Conservation (phyloP, 37 sponge, comb jelly and placozoan genomes). For the Ianthella basta region DNA sequence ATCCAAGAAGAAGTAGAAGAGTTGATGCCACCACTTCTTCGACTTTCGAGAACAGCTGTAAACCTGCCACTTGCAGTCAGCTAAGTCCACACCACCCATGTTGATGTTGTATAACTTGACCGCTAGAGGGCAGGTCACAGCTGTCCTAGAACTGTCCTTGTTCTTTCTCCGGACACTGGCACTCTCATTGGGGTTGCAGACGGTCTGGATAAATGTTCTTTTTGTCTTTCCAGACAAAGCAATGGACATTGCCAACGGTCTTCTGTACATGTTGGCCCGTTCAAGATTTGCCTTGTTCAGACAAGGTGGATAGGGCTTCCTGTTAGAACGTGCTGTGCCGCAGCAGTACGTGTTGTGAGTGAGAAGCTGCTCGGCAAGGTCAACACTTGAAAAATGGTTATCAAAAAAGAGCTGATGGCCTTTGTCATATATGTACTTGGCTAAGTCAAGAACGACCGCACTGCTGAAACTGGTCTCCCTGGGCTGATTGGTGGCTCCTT, state of each 20-base stretch:
- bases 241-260: background rate
- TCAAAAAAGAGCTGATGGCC: background rate
- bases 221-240: background rate
- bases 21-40: slow-evolving; percentile 21
- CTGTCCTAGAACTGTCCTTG: background rate
- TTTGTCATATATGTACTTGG: background rate
- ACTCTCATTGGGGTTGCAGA: background rate
- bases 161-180: no score
- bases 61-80: background rate
- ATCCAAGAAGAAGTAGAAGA: slow-evolving; percentile 24
- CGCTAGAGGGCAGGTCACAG: background rate
- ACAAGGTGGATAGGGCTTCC: background rate
- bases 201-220: background rate
- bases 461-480: background rate
- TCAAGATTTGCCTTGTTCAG: background rate
- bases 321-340: background rate
- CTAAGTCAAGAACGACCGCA: background rate
- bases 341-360: background rate
- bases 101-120: background rate
- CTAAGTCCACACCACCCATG: slow-evolving; percentile 8
- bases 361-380: background rate
- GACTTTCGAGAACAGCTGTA: slow-evolving; percentile 12
- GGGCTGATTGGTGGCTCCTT: background rate
- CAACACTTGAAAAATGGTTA: background rate
- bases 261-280: background rate